phyloP scores from a whole-genome alignment of 2,888 invertebrate genomes.

The Andrena minutula region DNA sequence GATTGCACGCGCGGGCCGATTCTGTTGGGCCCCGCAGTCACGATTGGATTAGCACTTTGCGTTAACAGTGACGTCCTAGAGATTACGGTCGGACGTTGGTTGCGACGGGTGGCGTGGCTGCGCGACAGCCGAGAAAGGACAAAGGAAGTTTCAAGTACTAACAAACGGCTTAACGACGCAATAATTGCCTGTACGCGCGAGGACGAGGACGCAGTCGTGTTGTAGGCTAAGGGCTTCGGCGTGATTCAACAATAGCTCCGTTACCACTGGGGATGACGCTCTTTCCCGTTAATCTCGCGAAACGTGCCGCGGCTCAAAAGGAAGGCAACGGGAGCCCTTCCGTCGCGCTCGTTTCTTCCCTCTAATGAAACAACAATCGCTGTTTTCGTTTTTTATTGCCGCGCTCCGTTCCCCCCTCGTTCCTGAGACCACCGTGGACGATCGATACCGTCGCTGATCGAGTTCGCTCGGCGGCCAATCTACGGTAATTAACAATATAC shows the following conservation, averaged over 20 bases:
- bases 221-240: conserved; percentile 47
- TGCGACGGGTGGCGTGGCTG: not conserved
- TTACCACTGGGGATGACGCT: conserved; percentile 40
- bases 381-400: conserved; percentile 56
- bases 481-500: too few relatives aligned
- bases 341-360: conserved; percentile 37
- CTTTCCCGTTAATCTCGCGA: conserved; percentile 64
- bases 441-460: conserved; percentile 35
- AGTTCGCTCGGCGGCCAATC: not conserved
- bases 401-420: not conserved
- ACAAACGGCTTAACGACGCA: conserved; percentile 63
- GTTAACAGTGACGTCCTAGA: not conserved
- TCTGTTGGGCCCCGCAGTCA: too few relatives aligned
- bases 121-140: not conserved
- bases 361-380: conserved; percentile 66
- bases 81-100: not conserved
- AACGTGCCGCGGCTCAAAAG: conserved; percentile 64
- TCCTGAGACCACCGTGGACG: not conserved
- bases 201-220: conserved; percentile 41
- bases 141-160: conserved; percentile 22
- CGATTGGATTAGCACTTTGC: too few relatives aligned
- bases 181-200: conserved; percentile 61
- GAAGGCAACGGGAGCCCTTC: conserved; percentile 24
- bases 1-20: too few relatives aligned
- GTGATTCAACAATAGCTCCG: conserved; percentile 63